Evolutionary conservation across 2,888 invertebrate genomes (phyloP).

Genomic region (Phalera bucephala): DNA sequence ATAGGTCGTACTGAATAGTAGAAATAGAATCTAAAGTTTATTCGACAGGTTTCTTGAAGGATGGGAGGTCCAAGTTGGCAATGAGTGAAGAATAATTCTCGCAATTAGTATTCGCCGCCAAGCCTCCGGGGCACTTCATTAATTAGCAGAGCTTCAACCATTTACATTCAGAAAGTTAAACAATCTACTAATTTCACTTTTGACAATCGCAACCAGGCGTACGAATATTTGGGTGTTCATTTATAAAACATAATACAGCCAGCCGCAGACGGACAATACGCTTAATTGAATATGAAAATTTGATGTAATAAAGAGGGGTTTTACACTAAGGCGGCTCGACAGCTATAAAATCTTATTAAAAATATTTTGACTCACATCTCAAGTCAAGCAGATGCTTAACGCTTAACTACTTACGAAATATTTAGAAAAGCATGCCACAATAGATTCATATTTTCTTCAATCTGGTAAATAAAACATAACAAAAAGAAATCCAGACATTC

Average conservation of each 20-base stretch:
- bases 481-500: no score
- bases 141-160: slow-evolving; percentile 62
- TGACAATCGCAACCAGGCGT: slow-evolving; percentile 26
- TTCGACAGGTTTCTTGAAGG: slow-evolving; percentile 2
- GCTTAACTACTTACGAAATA: no score
- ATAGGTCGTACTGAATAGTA: neutral
- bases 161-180: slow-evolving; percentile 56
- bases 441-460: no score
- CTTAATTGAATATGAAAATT: slow-evolving; percentile 31
- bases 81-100: slow-evolving; percentile 42
- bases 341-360: slow-evolving; percentile 32
- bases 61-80: slow-evolving; percentile 21
- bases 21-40: slow-evolving; percentile 5
- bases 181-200: slow-evolving; percentile 51
- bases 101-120: slow-evolving; percentile 64
- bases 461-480: no score
- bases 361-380: slow-evolving; percentile 29
- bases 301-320: slow-evolving; percentile 14
- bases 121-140: slow-evolving; percentile 56
- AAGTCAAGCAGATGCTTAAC: no score
- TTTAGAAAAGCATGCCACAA: no score
- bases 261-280: slow-evolving; percentile 14
- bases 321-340: slow-evolving; percentile 7
- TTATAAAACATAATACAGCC: neutral
- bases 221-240: neutral